phyloP scores from a whole-genome alignment of 2,113 vertebrate genomes.

The Neoarius graeffei region DNA sequence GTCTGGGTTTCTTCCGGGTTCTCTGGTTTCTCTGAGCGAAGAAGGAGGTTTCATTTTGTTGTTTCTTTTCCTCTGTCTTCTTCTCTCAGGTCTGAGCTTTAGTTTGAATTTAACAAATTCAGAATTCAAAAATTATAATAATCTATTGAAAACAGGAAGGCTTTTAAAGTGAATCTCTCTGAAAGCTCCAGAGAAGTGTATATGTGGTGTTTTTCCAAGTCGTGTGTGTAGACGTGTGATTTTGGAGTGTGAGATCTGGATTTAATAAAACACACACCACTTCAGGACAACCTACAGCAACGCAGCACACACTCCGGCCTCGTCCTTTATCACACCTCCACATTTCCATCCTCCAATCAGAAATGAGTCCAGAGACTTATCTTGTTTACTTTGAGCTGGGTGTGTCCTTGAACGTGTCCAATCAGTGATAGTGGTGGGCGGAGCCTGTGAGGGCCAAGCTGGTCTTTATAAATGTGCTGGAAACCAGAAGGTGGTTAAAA shows the following conservation, averaged over 20 bases:
- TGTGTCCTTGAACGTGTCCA: constrained; percentile 60
- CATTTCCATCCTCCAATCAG: constrained; percentile 60
- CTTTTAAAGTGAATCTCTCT: not conserved
- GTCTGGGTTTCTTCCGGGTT: not conserved
- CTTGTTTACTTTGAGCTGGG: constrained; percentile 62
- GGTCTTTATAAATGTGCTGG: constrained; percentile 69
- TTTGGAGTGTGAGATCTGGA: constrained; percentile 80
- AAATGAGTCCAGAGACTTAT: constrained; percentile 48
- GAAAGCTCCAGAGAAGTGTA: not conserved
- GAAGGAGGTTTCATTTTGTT: not conserved
- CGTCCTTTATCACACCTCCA: constrained; percentile 69
- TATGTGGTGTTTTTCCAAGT: not conserved
- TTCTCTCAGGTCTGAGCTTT: not conserved
- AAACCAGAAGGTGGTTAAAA: constrained; percentile 59
- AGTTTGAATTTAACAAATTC: not conserved
- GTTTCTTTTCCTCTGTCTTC: not conserved
- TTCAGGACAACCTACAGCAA: constrained; percentile 69
- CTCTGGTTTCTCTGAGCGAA: not conserved
- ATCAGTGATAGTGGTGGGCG: constrained; percentile 66
- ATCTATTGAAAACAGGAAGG: not conserved
- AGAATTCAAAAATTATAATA: not conserved
- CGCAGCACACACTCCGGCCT: constrained; percentile 57
- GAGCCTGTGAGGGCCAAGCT: constrained; percentile 56
- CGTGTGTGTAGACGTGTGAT: constrained; percentile 3
- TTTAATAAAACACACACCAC: constrained; percentile 76